A percentile compares a stretch with the other conserved stretches of the same genome.
phyloP scores from a whole-genome alignment of 2,888 invertebrate genomes.

The Heteromurus nitidus region DNA sequence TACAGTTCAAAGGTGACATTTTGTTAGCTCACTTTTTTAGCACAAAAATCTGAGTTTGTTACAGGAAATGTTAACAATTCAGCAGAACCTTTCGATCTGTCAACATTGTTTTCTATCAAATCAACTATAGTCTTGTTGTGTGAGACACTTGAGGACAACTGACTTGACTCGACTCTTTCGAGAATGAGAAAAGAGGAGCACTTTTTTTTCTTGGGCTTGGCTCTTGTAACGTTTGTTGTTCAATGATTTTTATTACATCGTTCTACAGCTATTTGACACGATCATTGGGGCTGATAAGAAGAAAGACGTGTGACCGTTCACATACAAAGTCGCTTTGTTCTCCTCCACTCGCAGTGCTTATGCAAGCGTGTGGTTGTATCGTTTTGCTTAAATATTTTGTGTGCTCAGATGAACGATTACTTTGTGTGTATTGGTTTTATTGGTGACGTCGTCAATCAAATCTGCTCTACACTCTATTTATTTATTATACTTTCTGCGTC shows the following conservation, averaged over 20 bases:
- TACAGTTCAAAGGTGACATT: too few species aligned
- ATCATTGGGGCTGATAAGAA: slow-evolving; percentile 51
- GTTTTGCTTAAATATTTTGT: not conserved
- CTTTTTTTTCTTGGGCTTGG: not conserved
- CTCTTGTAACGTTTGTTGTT: slow-evolving; percentile 16
- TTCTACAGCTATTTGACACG: slow-evolving; percentile 61
- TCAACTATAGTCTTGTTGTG: too few species aligned
- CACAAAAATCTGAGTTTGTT: too few species aligned
- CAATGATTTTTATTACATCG: slow-evolving; percentile 49
- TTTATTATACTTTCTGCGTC: not conserved
- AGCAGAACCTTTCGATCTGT: too few species aligned
- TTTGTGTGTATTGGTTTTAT: slow-evolving; percentile 33
- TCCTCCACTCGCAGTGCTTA: not conserved
- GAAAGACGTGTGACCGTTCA: slow-evolving; percentile 42
- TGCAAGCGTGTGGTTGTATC: not conserved
- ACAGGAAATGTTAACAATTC: too few species aligned
- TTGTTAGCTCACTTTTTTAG: too few species aligned
- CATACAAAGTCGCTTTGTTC: not conserved
- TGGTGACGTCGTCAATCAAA: slow-evolving; percentile 37
- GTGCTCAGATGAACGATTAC: slow-evolving; percentile 28
- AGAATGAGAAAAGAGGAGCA: not conserved
- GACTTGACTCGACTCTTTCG: not conserved
- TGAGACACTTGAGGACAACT: too few species aligned
- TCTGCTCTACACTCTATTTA: not conserved
- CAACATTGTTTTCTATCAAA: too few species aligned